Conservation (phyloP, 2,797 vertebrate species). For the Phyllotis vaccarum region DNA sequence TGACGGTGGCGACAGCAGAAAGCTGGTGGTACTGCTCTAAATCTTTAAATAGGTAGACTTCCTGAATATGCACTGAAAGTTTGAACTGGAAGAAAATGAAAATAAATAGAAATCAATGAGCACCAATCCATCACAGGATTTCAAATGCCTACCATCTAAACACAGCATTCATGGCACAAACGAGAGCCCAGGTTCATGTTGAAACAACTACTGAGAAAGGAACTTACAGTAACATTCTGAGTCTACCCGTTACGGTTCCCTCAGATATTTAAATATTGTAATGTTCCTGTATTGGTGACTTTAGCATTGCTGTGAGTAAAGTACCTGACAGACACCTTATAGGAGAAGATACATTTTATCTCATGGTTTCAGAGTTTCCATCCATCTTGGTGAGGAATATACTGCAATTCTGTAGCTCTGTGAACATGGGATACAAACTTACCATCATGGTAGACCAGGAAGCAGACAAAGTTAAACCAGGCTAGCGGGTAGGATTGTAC, state of each 20-base stretch:
- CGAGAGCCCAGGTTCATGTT: conserved; percentile 49
- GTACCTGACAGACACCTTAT: not conserved
- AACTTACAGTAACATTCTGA: not conserved
- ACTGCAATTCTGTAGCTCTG: not conserved
- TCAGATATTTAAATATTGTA: conserved; percentile 55
- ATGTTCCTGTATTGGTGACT: not conserved
- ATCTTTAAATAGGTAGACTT: conserved; percentile 32
- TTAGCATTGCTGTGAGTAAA: not conserved
- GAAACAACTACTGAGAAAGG: conserved; percentile 9
- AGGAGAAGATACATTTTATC: not conserved
- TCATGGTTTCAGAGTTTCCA: not conserved
- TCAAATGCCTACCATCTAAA: not conserved
- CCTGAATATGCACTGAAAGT: conserved; percentile 7
- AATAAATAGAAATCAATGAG: not conserved
- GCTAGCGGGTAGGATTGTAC: not conserved
- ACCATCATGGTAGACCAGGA: not conserved
- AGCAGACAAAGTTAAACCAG: not conserved
- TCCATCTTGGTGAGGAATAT: not conserved
- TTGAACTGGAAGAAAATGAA: conserved; percentile 15
- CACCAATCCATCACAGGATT: not conserved
- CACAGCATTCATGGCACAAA: not conserved
- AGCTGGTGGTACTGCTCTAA: not conserved
- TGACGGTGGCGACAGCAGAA: not conserved
- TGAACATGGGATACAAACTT: not conserved
- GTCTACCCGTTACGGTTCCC: not conserved